These are phyloP conservation scores for Helarctos malayanus DNA, from an alignment of 2,797 vertebrate genomes.

Conservation along the genomic window DNA sequence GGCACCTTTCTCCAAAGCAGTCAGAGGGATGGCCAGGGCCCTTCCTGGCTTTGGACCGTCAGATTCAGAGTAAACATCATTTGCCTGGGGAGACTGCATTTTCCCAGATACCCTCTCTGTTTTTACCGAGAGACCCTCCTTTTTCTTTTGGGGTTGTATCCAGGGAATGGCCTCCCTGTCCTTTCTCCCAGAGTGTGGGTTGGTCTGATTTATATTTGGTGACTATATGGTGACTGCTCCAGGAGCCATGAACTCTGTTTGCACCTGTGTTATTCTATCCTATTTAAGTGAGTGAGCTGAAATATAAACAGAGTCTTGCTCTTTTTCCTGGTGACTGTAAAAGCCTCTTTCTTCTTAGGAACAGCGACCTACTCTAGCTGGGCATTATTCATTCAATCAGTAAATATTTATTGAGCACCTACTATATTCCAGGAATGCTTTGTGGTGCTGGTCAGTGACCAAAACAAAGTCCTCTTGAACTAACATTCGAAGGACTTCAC, in stretches of 20 bases:
- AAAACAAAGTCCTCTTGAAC: background rate
- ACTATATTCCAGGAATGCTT: conserved; percentile 10
- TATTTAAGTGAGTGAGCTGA: background rate
- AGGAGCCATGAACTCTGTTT: background rate
- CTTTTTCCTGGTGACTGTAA: background rate
- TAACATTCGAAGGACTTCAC: conserved; percentile 14
- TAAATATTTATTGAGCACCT: conserved; percentile 24
- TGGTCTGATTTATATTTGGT: background rate
- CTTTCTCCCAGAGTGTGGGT: background rate
- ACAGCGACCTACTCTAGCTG: background rate
- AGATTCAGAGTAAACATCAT: background rate
- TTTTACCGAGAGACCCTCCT: background rate
- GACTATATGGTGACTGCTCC: background rate
- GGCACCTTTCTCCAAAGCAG: background rate
- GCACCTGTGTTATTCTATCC: background rate
- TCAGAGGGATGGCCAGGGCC: background rate
- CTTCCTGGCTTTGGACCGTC: background rate
- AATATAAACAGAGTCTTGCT: background rate
- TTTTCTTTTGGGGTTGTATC: background rate
- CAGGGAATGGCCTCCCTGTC: background rate
- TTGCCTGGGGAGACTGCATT: background rate
- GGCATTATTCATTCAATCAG: background rate
- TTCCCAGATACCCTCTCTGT: background rate
- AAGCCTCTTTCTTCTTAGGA: background rate
- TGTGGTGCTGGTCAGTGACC: background rate